These are phyloP conservation scores for Dasysyrphus albostriatus DNA, from an alignment of 2,888 invertebrate species.

Conservation along the genomic window DNA sequence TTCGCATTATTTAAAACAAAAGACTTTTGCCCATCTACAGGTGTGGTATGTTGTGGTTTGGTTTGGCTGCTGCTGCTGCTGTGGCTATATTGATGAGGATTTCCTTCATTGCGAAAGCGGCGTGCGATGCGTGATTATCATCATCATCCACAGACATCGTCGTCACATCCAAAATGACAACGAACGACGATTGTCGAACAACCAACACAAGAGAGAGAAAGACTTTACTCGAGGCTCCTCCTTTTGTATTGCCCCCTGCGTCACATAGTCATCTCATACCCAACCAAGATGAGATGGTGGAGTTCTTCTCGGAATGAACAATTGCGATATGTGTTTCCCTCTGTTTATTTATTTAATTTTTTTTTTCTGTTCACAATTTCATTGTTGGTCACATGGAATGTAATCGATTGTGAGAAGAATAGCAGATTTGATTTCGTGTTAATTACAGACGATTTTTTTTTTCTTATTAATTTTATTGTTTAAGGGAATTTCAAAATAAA, in stretches of 20 bases:
- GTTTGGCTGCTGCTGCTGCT: not conserved
- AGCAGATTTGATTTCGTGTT: conserved; percentile 71
- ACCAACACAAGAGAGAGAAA: not conserved
- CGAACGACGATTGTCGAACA: conserved; percentile 50
- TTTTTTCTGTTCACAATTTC: conserved; percentile 20
- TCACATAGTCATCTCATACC: not conserved
- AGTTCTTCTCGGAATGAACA: conserved; percentile 64
- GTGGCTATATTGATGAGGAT: conserved; percentile 22
- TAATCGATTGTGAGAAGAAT: conserved; percentile 75
- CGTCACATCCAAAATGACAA: conserved; percentile 34
- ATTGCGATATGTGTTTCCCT: conserved; percentile 58
- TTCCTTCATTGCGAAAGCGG: conserved; percentile 69
- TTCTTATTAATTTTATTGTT: conserved; percentile 9
- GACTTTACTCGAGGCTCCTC: not conserved
- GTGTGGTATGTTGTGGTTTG: conserved; percentile 67
- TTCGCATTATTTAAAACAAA: conserved; percentile 76
- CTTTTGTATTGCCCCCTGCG: not conserved
- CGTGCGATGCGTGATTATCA: conserved; percentile 71
- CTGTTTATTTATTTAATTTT: conserved; percentile 3
- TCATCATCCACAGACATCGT: conserved; percentile 54
- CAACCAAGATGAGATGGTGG: not conserved
- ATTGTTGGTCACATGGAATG: conserved; percentile 56
- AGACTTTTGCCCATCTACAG: conserved; percentile 76
- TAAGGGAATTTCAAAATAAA: conserved; percentile 43
- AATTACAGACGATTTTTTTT: conserved; percentile 61